Percentiles rank a stretch among this genome's conserved stretches.
phyloP scores from a whole-genome alignment of 1,140 invertebrate species.

The Bombus difficillimus region DNA sequence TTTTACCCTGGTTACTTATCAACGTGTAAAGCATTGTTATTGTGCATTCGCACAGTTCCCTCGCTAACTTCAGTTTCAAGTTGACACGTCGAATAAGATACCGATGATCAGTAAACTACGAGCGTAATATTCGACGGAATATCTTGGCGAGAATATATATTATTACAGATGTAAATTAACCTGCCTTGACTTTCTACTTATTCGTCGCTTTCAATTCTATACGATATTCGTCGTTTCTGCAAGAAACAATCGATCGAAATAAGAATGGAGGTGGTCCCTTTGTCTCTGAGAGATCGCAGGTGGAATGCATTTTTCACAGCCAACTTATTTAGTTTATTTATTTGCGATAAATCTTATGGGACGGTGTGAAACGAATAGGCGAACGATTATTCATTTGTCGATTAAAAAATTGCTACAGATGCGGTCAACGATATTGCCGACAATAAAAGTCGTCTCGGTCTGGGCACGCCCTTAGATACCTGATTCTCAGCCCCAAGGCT shows the following conservation, averaged over 20 bases:
- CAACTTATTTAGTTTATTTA: neutral
- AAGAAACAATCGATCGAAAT: neutral
- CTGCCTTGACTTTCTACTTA: neutral
- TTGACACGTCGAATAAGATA: neutral
- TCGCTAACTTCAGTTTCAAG: neutral
- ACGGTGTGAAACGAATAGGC: slow-evolving; percentile 8
- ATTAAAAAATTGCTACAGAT: slow-evolving; percentile 13
- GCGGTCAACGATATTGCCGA: slow-evolving; percentile 38
- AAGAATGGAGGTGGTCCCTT: neutral
- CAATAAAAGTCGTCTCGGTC: slow-evolving; percentile 41
- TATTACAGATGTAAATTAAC: neutral
- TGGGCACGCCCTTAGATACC: slow-evolving; percentile 54
- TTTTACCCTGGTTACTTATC: neutral
- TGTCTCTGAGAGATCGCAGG: neutral
- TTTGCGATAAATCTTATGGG: neutral
- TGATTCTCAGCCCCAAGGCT: slow-evolving; percentile 47
- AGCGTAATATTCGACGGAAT: neutral
- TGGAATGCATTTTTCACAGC: neutral
- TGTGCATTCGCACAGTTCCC: neutral
- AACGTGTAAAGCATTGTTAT: neutral
- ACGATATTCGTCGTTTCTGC: neutral
- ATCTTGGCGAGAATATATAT: neutral
- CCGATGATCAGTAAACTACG: no score
- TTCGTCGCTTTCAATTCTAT: neutral
- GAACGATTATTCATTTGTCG: slow-evolving; percentile 41